Percentiles rank a stretch among this genome's conserved stretches.
These are phyloP conservation scores for Malthinus seriepunctatus DNA, from an alignment of 2,888 invertebrate species.

Conservation along the genomic window DNA sequence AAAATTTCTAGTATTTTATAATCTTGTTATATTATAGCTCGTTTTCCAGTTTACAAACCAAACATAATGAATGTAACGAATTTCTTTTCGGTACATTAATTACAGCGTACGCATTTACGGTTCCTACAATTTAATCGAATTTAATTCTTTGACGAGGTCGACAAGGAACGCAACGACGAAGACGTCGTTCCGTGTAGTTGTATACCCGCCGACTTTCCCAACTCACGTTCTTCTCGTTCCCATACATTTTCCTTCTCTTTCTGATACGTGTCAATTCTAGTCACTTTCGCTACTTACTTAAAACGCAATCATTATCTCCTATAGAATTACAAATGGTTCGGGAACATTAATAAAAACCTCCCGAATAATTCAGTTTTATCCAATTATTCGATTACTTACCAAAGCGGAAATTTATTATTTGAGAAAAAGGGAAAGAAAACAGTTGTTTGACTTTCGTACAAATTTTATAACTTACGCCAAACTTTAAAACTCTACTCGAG, in stretches of 20 bases:
- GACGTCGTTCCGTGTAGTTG: conserved; percentile 6
- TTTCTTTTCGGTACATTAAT: conserved; percentile 26
- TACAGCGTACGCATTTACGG: conserved; percentile 20
- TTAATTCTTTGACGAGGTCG: conserved; percentile 24
- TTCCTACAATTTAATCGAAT: conserved; percentile 24
- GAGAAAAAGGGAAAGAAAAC: conserved; percentile 42
- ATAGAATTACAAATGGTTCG: conserved; percentile 31
- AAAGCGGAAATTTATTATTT: conserved; percentile 45
- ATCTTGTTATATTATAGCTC: conserved; percentile 19
- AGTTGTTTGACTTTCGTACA: no score
- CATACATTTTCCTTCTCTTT: background rate
- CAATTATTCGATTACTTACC: conserved; percentile 45
- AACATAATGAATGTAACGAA: conserved; percentile 22
- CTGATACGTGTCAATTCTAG: background rate
- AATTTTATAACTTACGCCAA: no score
- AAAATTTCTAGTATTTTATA: conserved; percentile 9
- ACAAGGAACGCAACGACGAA: no score
- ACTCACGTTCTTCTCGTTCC: conserved; percentile 1
- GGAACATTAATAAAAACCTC: conserved; percentile 42
- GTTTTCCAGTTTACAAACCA: conserved; percentile 21
- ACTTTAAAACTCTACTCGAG: no score
- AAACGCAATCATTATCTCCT: conserved; percentile 36
- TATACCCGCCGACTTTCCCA: conserved; percentile 4
- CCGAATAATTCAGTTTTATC: conserved; percentile 45
- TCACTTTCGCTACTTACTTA: conserved; percentile 27